These are phyloP conservation scores for Zoroaster sp. DNA, from an alignment of 53 echinoderm and acorn worm species.

Conservation along the genomic window DNA sequence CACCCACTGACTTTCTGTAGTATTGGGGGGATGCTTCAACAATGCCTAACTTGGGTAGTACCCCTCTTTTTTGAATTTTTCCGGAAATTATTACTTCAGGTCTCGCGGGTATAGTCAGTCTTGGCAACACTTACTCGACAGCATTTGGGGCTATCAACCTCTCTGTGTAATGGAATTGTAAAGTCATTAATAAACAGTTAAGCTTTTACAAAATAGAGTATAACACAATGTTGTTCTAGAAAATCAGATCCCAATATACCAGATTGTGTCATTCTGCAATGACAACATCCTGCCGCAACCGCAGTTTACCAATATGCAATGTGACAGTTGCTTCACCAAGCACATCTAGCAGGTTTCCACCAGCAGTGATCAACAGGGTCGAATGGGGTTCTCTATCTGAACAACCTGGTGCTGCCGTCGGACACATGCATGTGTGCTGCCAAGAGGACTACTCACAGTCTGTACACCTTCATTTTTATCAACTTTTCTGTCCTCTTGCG, in stretches of 20 bases:
- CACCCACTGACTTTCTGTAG: background rate
- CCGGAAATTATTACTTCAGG: background rate
- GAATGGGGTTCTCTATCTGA: background rate
- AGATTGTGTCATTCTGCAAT: background rate
- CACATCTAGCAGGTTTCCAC: background rate
- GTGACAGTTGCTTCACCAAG: background rate
- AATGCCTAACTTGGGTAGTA: background rate
- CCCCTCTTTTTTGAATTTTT: background rate
- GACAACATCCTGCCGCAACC: background rate
- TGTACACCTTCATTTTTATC: too few species aligned
- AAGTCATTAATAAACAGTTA: background rate
- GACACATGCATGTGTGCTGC: too few species aligned
- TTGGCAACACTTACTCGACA: constrained; percentile 1
- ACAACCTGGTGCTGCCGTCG: background rate
- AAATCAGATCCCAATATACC: background rate
- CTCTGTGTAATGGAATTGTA: background rate
- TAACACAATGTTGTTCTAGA: background rate
- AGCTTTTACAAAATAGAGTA: background rate
- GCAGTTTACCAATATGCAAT: background rate
- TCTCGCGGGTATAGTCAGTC: background rate
- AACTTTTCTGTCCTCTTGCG: background rate
- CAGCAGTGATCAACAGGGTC: background rate
- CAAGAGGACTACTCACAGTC: too few species aligned
- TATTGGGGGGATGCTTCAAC: background rate
- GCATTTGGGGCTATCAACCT: background rate